Base-by-base conservation (phyloP, 2,113 vertebrate genomes). In the Engystomops pustulosus region DNA sequence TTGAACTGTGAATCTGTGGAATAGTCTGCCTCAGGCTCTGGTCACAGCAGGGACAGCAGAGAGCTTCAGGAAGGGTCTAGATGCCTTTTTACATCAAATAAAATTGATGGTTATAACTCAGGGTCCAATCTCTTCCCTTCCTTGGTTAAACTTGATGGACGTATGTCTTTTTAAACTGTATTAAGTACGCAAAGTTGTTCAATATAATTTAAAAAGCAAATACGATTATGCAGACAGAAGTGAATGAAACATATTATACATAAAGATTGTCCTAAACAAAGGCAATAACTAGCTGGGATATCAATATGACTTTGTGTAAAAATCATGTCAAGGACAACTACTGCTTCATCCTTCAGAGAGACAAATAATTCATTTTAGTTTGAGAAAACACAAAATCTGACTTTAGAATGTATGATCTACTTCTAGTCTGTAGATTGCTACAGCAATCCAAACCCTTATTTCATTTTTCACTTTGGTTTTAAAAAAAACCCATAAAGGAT, bases 281-380 rank as follows among this genome's bases (percentile, higher is more conserved):
- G 44, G 38, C 38, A 92, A 90, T 91, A 94, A 92, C 89, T 89
- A 92, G 90, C 89, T 86, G 90, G 89, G 90, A 78, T 76, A 85
- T 90, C 90, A 89, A 89, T 92, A 91, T 93, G 92, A 93, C 93
- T 90, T 89, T 68, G 88, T 91, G 91, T 90, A 90, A 94, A 94
- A 90, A 91, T 94, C 93, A 92, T 93, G 92, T 94, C 92, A 94
- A 95, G 94, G 95, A 91, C 94, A 95, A 92, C 89, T 65, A 90
- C 90, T 92, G 91, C 90, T 87, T 91, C 92, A 91, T 93, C 91
- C 93, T 93, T 92, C 92, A 92, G 91, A 89, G 88, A 86, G 90
- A 92, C 90, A 92, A 0, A 53, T 86, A 89, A 88, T 91, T 91
- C 90, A 92, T 94, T 92, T 90, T 91, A 91, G 91, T 92, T 88